A percentile compares a stretch with the other conserved stretches of the same genome.
These are phyloP conservation scores for Crocidura indochinensis DNA, from an alignment of 2,797 vertebrate species.

Conservation along the genomic window DNA sequence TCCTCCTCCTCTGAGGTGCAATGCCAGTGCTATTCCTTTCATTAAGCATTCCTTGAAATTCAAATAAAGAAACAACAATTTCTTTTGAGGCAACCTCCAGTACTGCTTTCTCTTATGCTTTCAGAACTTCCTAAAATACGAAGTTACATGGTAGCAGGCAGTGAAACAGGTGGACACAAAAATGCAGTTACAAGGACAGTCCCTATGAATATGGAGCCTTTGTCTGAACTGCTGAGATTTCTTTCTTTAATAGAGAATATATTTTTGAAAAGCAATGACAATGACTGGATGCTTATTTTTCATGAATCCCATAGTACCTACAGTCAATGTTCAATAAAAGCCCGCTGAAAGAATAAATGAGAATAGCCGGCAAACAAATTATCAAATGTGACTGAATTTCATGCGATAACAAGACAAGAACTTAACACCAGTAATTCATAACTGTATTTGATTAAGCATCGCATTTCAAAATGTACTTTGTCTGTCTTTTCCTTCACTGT, in stretches of 20 bases:
- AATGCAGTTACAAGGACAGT: not conserved
- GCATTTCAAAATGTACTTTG: constrained; percentile 73
- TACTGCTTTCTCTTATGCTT: not conserved
- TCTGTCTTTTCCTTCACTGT: constrained; percentile 49
- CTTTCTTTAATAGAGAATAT: not conserved
- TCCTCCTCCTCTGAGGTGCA: not conserved
- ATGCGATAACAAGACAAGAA: constrained; percentile 59
- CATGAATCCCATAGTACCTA: not conserved
- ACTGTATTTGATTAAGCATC: constrained; percentile 78
- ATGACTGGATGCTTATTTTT: not conserved
- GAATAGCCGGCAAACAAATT: constrained; percentile 23
- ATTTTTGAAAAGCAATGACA: constrained; percentile 14
- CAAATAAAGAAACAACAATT: constrained; percentile 48
- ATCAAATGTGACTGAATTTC: constrained; percentile 44
- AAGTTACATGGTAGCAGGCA: constrained; percentile 12
- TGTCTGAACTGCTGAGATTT: constrained; percentile 35
- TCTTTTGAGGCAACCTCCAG: constrained; percentile 13
- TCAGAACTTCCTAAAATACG: constrained; percentile 23
- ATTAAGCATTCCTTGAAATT: constrained; percentile 52
- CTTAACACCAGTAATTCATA: constrained; percentile 66
- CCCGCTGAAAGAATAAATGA: constrained; percentile 6
- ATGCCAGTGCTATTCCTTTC: not conserved
- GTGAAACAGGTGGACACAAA: constrained; percentile 44
- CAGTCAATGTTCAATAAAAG: constrained; percentile 33
- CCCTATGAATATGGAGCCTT: constrained; percentile 31